Evolutionary conservation across 2,888 invertebrate species (phyloP).

Genomic region (Hyppa rectilinea): DNA sequence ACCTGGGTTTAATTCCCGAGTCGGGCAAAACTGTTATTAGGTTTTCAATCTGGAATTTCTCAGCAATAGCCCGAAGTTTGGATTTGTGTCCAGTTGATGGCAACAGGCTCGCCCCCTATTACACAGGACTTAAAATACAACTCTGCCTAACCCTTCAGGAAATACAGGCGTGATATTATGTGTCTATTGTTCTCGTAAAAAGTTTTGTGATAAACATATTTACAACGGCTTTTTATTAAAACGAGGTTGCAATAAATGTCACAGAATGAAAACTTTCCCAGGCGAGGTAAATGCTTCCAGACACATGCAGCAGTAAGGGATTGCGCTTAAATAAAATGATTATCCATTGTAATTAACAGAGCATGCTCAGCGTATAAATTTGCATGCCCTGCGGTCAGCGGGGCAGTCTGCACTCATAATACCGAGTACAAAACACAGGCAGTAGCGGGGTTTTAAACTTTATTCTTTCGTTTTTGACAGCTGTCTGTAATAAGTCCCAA

Average conservation of each 20-base stretch:
- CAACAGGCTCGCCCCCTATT: too few relatives aligned
- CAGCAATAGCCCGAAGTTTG: too few relatives aligned
- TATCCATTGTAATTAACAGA: slow-evolving; percentile 76
- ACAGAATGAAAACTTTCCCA: slow-evolving; percentile 29
- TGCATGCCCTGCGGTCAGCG: slow-evolving; percentile 68
- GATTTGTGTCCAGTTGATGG: too few relatives aligned
- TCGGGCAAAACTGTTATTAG: too few relatives aligned
- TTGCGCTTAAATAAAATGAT: slow-evolving; percentile 52
- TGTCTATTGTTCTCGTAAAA: too few relatives aligned
- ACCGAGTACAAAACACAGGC: slow-evolving; percentile 41
- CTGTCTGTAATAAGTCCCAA: too few relatives aligned
- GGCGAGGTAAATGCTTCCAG: slow-evolving; percentile 24
- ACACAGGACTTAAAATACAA: too few relatives aligned
- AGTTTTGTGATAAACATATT: not conserved
- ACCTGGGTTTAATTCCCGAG: too few relatives aligned
- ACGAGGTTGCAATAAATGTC: not conserved
- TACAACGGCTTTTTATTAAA: not conserved
- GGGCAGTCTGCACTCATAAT: slow-evolving; percentile 64
- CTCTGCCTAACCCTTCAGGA: too few relatives aligned
- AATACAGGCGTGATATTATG: too few relatives aligned
- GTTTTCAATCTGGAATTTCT: too few relatives aligned
- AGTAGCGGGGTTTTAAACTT: slow-evolving; percentile 5
- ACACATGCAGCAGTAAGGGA: slow-evolving; percentile 26
- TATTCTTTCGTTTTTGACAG: too few relatives aligned
- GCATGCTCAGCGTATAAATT: slow-evolving; percentile 70